Percentiles rank a stretch among this genome's conserved stretches.
Evolutionary conservation across 2,888 invertebrate genomes (phyloP).

Genomic region (Thereva nobilitata): DNA sequence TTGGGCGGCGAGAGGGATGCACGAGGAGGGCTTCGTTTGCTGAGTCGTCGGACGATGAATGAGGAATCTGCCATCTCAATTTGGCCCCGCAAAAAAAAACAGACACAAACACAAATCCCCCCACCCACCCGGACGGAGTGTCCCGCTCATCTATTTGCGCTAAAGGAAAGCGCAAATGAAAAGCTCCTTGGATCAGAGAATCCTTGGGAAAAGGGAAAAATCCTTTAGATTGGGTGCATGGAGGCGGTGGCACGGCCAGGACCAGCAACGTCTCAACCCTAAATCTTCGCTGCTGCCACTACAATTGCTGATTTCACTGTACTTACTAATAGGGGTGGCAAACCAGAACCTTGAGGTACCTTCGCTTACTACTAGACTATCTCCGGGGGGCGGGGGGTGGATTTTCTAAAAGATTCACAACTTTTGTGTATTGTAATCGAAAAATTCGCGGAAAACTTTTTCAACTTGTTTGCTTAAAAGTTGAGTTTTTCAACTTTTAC

Average conservation of each 20-base stretch:
- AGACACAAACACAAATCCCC: too few species aligned
- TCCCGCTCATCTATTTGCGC: conserved; percentile 22
- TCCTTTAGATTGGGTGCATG: conserved; percentile 1
- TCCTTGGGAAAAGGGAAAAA: not conserved
- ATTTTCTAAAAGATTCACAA: conserved; percentile 19
- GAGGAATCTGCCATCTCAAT: conserved; percentile 1
- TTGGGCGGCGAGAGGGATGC: not conserved
- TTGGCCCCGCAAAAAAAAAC: not conserved
- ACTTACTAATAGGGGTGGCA: conserved; percentile 19
- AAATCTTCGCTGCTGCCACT: conserved; percentile 27
- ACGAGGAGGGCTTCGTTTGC: conserved; percentile 8
- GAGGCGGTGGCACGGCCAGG: conserved; percentile 1
- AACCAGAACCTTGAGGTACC: not conserved
- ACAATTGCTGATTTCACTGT: conserved; percentile 28
- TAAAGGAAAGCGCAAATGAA: conserved; percentile 10
- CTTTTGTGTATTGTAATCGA: conserved; percentile 39
- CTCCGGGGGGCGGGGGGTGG: conserved; percentile 11
- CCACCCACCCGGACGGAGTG: not conserved
- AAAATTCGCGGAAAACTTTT: conserved; percentile 38
- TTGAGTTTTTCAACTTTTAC: conserved; percentile 35
- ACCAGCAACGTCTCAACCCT: conserved; percentile 21
- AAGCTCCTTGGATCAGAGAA: not conserved
- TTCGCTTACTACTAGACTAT: conserved; percentile 1
- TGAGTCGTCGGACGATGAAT: conserved; percentile 29
- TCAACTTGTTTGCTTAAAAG: conserved; percentile 39